Base-by-base conservation (phyloP, 2,888 invertebrate genomes). In the Tenthredo notha region DNA sequence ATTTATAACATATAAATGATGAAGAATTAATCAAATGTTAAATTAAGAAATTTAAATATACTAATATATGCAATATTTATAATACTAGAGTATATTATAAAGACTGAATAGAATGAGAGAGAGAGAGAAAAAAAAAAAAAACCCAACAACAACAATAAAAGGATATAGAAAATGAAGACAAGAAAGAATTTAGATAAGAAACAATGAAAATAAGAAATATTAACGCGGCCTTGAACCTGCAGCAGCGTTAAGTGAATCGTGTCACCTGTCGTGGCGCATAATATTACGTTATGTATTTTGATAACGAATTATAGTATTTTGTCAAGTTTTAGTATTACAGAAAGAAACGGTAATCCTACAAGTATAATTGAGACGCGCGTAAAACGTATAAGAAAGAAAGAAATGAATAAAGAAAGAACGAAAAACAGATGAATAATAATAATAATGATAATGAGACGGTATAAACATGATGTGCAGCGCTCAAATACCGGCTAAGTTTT, bases 221-320 rank as follows among this genome's bases (percentile, higher is more conserved):
- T 29, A 40, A 74, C 74, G 43, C 43, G 43, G 40, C 74, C 43
- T 43, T 43, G 43, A 43, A 33, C 43, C 43, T 43, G 43, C 3
- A 3, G 7, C 40, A 4, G 25, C 15, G 74, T 2, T 18, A 43
- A 74, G 10, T 43, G 15, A 74, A 74, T 74, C 74, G 40, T 74
- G 40, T 74, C 74, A 74, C 74, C 74, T 74, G 74, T 74, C 40
- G 74, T 43, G 21, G n/a, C 43, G 74, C 21, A 15, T 43, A 25
- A 33, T 67, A 33, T 67, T 33, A 67, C 67, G 33, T 33, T 67
- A 33, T n/a, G n/a, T 33, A 18, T 33, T 18, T 25, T 25, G 67
- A 67, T 67, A 33, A 67, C 15, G 33, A 67, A 15, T 67, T 67
- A 33, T 33, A 15, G 10, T 29, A 15, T 33, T 18, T 3, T 33